Base-by-base conservation (phyloP, 2,888 invertebrate genomes). In the Callimorpha dominula region DNA sequence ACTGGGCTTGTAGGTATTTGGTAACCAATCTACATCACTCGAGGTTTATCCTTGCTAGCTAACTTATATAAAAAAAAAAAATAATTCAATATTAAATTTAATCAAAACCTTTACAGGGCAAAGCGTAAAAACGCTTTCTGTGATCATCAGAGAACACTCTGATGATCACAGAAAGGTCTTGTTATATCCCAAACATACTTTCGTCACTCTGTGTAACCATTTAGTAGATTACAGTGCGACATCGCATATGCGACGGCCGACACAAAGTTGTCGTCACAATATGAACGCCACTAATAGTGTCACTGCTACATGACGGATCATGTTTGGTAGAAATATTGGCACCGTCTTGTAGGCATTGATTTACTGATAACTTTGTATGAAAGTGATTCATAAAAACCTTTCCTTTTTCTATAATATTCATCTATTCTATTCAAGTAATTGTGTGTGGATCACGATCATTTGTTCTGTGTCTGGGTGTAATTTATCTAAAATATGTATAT, bases 211-310 rank as follows among this genome's bases (percentile, higher is more conserved):
- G 68, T 50, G 85, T 90, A 92, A 95, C 96, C 96, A 97, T 97
- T 97, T 97, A 96, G 95, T 96, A 97, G 96, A 97, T 97, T 97
- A 97, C 96, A 95, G 96, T 83, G 78, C 87, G 89, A 86, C 96
- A 96, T 96, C 96, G 96, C 96, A 96, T 96, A 96, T 96, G 96
- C 95, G 96, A 91, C 87, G 87, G 79, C 77, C 78, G 86, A 85
- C 86, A 83, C 86, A 83, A 81, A 86, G 85, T 83, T 85, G 86
- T 82, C 80, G 75, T 83, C 84, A 79, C 89, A 89, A 89, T 87
- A 87, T 90, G 90, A 86, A 81, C 85, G 77, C 70, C 72, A 81
- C 84, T 85, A 86, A 89, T 85, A 86, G 86, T 87, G 84, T 82
- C 80, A 77, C 78, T 74, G 66, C 63, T 70, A 68, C 77, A 78